Conservation (phyloP, 2,113 vertebrate species). For the Dascyllus trimaculatus region DNA sequence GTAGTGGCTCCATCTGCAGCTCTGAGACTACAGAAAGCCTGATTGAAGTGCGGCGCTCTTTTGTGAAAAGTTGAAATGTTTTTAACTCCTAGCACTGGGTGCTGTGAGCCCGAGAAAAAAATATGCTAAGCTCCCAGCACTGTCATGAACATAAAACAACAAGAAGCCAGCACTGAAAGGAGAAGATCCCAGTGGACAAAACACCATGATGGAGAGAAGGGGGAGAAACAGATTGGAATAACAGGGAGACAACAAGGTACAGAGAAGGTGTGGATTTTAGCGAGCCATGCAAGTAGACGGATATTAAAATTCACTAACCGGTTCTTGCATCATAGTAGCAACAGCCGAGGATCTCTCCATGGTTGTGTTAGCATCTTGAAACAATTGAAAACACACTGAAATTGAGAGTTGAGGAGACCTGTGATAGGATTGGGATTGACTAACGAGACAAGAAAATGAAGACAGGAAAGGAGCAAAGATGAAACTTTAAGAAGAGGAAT, state of each 20-base stretch:
- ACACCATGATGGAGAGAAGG: slow-evolving; percentile 44
- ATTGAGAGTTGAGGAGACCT: no score
- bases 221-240: slow-evolving; percentile 26
- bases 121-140: slow-evolving; percentile 44
- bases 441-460: slow-evolving; percentile 1
- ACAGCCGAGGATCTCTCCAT: no score
- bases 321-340: no score
- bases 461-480: neutral
- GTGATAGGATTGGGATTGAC: neutral
- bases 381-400: no score
- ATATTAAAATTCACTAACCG: neutral
- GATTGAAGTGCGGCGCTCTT: slow-evolving; percentile 59
- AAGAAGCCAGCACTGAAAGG: slow-evolving; percentile 35
- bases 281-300: neutral
- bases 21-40: slow-evolving; percentile 59
- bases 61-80: slow-evolving; percentile 65
- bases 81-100: slow-evolving; percentile 39
- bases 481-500: neutral
- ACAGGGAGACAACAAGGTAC: neutral
- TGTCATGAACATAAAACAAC: slow-evolving; percentile 60
- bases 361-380: no score
- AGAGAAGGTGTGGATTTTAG: slow-evolving; percentile 11
- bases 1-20: slow-evolving; percentile 70
- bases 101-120: slow-evolving; percentile 29
- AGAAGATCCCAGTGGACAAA: slow-evolving; percentile 42